phyloP scores from a whole-genome alignment of 1,140 invertebrate genomes.

The Hycleus cichorii region DNA sequence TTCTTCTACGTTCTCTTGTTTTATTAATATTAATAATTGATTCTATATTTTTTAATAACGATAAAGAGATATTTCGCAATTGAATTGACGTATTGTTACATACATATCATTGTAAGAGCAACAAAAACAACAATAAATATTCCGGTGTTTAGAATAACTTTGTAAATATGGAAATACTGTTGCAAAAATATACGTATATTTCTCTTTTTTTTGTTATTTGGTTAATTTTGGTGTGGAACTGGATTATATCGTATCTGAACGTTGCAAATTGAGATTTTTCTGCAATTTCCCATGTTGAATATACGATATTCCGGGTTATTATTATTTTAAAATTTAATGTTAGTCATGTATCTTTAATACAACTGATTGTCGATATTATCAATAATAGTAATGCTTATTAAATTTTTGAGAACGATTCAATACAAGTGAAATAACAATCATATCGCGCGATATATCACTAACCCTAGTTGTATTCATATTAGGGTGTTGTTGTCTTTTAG shows the following conservation, averaged over 20 bases:
- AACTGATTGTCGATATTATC: slow-evolving; percentile 6
- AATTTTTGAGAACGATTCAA: not conserved
- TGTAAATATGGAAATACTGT: slow-evolving; percentile 13
- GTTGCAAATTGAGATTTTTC: no score
- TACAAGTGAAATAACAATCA: slow-evolving; percentile 15
- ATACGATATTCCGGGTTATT: not conserved
- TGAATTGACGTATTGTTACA: slow-evolving; percentile 7
- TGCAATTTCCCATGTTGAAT: not conserved
- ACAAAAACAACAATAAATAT: not conserved
- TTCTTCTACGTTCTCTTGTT: slow-evolving; percentile 9
- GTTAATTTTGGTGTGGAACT: slow-evolving; percentile 13
- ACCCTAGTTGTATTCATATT: slow-evolving; percentile 15
- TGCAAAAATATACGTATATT: not conserved
- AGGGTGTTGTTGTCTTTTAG: slow-evolving; percentile 16
- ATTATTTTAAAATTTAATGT: slow-evolving; percentile 6
- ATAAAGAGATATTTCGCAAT: no score
- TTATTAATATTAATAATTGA: no score
- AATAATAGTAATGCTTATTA: slow-evolving; percentile 6
- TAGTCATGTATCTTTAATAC: slow-evolving; percentile 15
- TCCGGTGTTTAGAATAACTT: slow-evolving; percentile 10
- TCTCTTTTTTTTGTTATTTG: not conserved
- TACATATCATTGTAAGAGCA: slow-evolving; percentile 13
- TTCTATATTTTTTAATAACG: no score
- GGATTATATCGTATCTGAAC: not conserved
- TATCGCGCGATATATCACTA: slow-evolving; percentile 16